Evolutionary conservation across 2,113 vertebrate species (phyloP).

Genomic region (Cervus canadensis): DNA sequence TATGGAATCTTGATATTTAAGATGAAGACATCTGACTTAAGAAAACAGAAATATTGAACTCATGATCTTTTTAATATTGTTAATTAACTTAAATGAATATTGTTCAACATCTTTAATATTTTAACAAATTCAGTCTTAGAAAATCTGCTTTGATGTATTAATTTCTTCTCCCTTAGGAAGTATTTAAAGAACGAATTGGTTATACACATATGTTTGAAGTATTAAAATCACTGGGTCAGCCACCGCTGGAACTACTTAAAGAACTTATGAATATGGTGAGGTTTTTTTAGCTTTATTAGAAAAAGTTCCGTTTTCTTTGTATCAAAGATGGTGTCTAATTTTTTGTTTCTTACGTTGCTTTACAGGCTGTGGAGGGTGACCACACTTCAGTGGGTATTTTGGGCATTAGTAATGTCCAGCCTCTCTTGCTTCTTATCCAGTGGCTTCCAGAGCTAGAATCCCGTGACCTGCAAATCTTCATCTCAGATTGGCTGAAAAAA

Average conservation of each 20-base stretch:
- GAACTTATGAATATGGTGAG: conserved; percentile 99
- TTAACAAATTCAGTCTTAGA: neutral
- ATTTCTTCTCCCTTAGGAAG: conserved; percentile 85
- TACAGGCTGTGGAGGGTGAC: conserved; percentile 96
- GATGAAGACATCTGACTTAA: neutral
- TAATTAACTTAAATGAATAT: neutral
- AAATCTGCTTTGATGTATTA: conserved; percentile 32
- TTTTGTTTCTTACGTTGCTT: conserved; percentile 71
- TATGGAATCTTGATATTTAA: neutral
- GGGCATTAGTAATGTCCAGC: conserved; percentile 97
- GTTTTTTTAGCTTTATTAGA: conserved; percentile 47
- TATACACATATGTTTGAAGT: conserved; percentile 96
- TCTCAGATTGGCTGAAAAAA: conserved; percentile 92
- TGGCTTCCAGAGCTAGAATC: conserved; percentile 97
- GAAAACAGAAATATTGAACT: conserved; percentile 10
- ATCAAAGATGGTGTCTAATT: neutral
- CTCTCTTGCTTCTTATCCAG: conserved; percentile 93
- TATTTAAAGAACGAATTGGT: conserved; percentile 98
- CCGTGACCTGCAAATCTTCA: conserved; percentile 91
- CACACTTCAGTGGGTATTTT: conserved; percentile 95
- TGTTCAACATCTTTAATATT: conserved; percentile 11
- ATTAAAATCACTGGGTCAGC: conserved; percentile 93
- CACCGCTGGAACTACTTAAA: conserved; percentile 91
- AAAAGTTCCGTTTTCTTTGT: neutral
- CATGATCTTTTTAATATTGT: conserved; percentile 16